A percentile compares a stretch with the other conserved stretches of the same genome.
These are phyloP conservation scores for Ahaetulla prasina DNA, from an alignment of 2,113 vertebrate species.

Conservation along the genomic window DNA sequence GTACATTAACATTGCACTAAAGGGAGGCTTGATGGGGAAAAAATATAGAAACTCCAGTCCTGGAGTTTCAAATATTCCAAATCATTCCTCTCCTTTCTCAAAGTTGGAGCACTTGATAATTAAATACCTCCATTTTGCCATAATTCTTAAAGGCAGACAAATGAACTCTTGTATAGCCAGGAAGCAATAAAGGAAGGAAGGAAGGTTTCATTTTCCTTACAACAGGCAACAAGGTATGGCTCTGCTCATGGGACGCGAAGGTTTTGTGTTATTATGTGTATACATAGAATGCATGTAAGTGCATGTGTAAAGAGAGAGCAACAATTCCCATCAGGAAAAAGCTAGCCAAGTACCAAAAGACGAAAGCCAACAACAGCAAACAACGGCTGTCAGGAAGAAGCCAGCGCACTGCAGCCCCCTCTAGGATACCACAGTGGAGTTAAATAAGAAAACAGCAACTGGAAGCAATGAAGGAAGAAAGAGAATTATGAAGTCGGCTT, in stretches of 20 bases:
- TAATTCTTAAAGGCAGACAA: background rate
- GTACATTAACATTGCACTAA: background rate
- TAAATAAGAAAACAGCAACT: conserved; percentile 31
- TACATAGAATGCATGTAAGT: background rate
- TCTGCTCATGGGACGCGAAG: background rate
- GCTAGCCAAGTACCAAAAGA: conserved; percentile 2
- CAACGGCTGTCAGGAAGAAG: conserved; percentile 36
- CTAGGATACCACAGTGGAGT: conserved; percentile 44
- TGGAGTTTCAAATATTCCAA: background rate
- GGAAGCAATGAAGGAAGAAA: background rate
- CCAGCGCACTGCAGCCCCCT: conserved; percentile 32
- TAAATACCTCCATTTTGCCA: background rate
- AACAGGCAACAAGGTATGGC: background rate
- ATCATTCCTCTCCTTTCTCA: background rate
- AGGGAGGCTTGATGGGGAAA: background rate
- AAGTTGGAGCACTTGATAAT: background rate
- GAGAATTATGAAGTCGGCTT: background rate
- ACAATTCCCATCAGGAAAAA: background rate
- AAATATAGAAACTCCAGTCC: no score
- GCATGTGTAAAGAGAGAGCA: background rate
- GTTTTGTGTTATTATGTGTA: background rate
- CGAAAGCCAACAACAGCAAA: conserved; percentile 41
- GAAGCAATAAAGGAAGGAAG: background rate
- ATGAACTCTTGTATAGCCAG: background rate
- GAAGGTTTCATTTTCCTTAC: background rate